Evolutionary conservation across 2,888 invertebrate species (phyloP).

Genomic region (Schrankia costaestrigalis): DNA sequence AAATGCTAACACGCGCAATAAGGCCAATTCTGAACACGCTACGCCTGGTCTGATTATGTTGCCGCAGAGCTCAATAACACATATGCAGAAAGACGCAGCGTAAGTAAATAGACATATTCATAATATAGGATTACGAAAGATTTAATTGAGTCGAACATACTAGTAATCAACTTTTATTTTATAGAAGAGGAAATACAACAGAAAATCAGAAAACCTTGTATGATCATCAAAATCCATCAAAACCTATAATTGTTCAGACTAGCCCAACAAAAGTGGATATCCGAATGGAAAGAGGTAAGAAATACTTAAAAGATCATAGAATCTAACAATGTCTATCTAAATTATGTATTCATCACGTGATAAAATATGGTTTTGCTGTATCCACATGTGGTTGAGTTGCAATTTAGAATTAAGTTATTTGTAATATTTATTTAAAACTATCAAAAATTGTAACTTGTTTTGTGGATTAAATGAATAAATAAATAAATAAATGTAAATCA

Average conservation of each 20-base stretch:
- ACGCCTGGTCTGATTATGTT: constrained; percentile 65
- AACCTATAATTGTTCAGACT: constrained; percentile 85
- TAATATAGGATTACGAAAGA: background rate
- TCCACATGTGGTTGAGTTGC: no score
- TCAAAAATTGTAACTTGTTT: background rate
- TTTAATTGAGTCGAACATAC: background rate
- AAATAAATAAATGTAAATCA: background rate
- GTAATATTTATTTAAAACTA: no score
- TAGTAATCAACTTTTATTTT: constrained; percentile 3
- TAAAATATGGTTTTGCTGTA: no score
- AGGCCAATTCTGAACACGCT: constrained; percentile 54
- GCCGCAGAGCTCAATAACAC: constrained; percentile 61
- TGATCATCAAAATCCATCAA: constrained; percentile 78
- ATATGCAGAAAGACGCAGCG: constrained; percentile 65
- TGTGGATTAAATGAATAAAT: background rate
- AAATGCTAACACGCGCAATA: constrained; percentile 52
- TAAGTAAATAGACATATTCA: constrained; percentile 27
- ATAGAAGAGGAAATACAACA: constrained; percentile 45
- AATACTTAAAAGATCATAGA: background rate
- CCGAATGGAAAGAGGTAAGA: constrained; percentile 69
- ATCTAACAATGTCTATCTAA: background rate
- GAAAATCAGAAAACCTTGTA: constrained; percentile 67
- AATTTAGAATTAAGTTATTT: no score
- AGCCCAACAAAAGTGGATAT: constrained; percentile 62
- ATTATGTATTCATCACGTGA: no score